Evolutionary conservation across 2,113 vertebrate genomes (phyloP).

Genomic region (Lepisosteus osseus): DNA sequence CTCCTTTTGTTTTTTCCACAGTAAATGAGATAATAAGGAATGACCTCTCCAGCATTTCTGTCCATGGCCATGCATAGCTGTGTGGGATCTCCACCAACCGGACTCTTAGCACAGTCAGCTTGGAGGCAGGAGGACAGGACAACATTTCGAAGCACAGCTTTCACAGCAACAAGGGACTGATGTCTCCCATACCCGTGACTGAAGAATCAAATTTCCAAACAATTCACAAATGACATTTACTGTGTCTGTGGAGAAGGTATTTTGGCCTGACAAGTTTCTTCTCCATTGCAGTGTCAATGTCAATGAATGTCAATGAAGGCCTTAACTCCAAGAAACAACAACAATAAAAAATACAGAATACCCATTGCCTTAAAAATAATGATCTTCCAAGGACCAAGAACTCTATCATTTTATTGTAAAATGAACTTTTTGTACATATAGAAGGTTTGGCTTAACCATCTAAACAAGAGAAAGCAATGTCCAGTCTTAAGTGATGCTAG

Average conservation of each 20-base stretch:
- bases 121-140: conserved; percentile 15
- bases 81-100: not conserved
- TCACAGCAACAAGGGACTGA: not conserved
- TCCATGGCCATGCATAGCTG: conserved; percentile 66
- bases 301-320: conserved; percentile 39
- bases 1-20: conserved; percentile 67
- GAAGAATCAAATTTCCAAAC: not conserved
- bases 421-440: conserved; percentile 20
- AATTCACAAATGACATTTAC: not conserved
- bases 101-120: not conserved
- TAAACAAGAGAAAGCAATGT: conserved; percentile 1
- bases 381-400: conserved; percentile 59
- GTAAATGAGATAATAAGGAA: conserved; percentile 97
- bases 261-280: not conserved
- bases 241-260: not conserved
- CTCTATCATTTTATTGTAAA: conserved; percentile 31
- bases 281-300: conserved; percentile 23
- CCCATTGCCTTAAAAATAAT: conserved; percentile 60
- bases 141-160: conserved; percentile 8
- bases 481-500: conserved; percentile 44
- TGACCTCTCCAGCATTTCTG: conserved; percentile 85
- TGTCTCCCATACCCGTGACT: not conserved
- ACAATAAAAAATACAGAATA: not conserved
- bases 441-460: not conserved
- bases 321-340: conserved; percentile 28